Evolutionary conservation across 2,888 invertebrate genomes (phyloP), one percentile per base, ranked within the genome.

Genomic region (Cerastis rubricosa): DNA sequence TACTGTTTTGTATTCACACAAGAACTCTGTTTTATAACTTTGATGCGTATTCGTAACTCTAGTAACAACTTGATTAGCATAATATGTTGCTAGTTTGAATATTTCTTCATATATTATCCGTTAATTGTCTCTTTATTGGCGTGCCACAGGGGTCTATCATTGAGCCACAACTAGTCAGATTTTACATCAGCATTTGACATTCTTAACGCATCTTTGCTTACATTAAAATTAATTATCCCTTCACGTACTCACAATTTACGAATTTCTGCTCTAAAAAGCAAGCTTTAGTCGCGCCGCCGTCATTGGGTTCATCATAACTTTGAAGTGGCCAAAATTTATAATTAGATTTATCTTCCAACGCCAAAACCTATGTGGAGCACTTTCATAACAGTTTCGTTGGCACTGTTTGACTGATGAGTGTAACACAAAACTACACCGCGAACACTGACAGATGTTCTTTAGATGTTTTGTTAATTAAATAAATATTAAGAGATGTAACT

Each of bases 301-400:
- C 83, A 80, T 81, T 81, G 76, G 83, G 78, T 86, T 87, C 73
- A 84, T 87, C 78, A 81, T 81, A 88, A 89, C 92, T 90, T 85
- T 71, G 92, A 93, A 89, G 90, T 92, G 93, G 93, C 92, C 93
- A 92, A 92, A 89, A 84, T 85, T 71, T 94, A 94, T 91, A 91
- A 91, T 90, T 93, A 94, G 91, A 89, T 84, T 80, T 88, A 83
- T 86, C 83, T 85, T 90, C 91, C 89, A 90, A 87, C 88, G 94
- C 93, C 93, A 94, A 93, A 91, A 88, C 78, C 85, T 89, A 94
- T 90, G 89, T 93, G 76, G 93, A 90, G 79, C 93, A 93, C 91
- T 93, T 92, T 93, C 91, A 93, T 92, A 92, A 91, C 89, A 82
- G 84, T 84, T 86, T 74, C 85, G 89, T 89, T 92, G 93, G 92